Base-by-base conservation (phyloP, 1,140 invertebrate species). In the Solenopsis invicta region DNA sequence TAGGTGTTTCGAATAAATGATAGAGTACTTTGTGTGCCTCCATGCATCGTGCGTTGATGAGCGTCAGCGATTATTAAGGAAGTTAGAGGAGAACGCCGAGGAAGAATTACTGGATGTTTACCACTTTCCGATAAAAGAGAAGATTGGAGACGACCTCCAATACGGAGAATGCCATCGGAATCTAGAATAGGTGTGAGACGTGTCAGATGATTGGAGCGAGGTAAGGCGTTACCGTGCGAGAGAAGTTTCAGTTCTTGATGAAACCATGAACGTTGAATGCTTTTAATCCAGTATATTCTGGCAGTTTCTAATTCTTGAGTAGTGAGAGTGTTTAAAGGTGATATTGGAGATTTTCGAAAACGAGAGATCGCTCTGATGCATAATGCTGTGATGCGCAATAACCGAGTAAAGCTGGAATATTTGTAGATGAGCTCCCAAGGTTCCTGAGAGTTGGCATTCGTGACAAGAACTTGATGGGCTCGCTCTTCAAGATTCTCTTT, bases 91-190 rank as follows among this genome's bases (percentile, higher is more conserved):
- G 84, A 0, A 91, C 45, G 0, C 29, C 74, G 75, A 0, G 91
- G 90, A 21, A 94, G 64, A 10, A 94, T 92, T 0, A 21, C 56
- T 0, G 91, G 90, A 77, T 94, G 91, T 18, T 90, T 91, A 10
- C 56, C 80, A 1, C 89, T 82, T 9, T 21, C 1, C 16, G 37
- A 48, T 0, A 94, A 61, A 2, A 71, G 10, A 0, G 90, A 59
- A 0, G 16, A 21, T 12, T 85, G 5, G 59, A 94, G 54, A 34
- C 93, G 74, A 1, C 93, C 94, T 18, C 94, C 93, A 1, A 94
- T 90, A 88, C 94, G 48, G 12, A 93, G 80, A 3, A 93, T 9
- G 0, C 85, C 86, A 1, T 92, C 24, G 10, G 77, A 16, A 54
- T 92, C 90, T 16, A 91, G 62, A 12, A 82, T 72, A 8, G 93